Evolutionary conservation across 1,140 invertebrate genomes (phyloP), one percentile per base, ranked within the genome.

Genomic region (Diuraphis noxia): DNA sequence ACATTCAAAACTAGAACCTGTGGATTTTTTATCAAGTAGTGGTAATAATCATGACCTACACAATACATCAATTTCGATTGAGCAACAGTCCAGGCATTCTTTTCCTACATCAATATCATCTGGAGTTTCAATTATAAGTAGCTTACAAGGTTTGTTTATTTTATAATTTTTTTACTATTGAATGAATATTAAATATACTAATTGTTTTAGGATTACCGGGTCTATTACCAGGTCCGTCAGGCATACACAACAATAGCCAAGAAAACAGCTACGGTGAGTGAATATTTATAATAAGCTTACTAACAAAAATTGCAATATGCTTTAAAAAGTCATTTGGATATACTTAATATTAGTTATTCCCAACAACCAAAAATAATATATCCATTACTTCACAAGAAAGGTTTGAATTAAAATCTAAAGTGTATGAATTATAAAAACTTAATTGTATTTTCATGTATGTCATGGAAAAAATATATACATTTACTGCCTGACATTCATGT

Each of bases 181-280:
- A 43, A 86, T n/a, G 49, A 25, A 52, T n/a, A 13, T 43, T 43
- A n/a, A 41, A 84, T 84, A 19, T 43, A 30, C 43, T 23, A 13
- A 19, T 52, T 93, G 91, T 93, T 94, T 10, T 92, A 95, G 94
- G 94, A 93, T 94, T 96, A 93, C 94, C 95, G 93, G 96, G 96
- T 92, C 94, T 97, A 91, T 95, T 97, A 94, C 97, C 97, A 91
- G 97, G 97, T 93, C 97, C 97, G 25, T 97, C 97, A 43, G 96
- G 97, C 92, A 96, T 97, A 93, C 96, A 96, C 92, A 95, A 94
- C 93, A 94, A 95, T 93, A 92, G 94, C 93, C 96, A 94, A 96
- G 97, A 95, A 93, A 94, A 94, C 94, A 97, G 96, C 94, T 97
- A 97, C 93, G 97, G 97, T 97, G 94, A 97, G 97, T 91, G 77